Percentiles rank a stretch among this genome's conserved stretches.
These are phyloP conservation scores for Reinhardtius hippoglossoides DNA, from an alignment of 2,113 vertebrate genomes.

Conservation along the genomic window DNA sequence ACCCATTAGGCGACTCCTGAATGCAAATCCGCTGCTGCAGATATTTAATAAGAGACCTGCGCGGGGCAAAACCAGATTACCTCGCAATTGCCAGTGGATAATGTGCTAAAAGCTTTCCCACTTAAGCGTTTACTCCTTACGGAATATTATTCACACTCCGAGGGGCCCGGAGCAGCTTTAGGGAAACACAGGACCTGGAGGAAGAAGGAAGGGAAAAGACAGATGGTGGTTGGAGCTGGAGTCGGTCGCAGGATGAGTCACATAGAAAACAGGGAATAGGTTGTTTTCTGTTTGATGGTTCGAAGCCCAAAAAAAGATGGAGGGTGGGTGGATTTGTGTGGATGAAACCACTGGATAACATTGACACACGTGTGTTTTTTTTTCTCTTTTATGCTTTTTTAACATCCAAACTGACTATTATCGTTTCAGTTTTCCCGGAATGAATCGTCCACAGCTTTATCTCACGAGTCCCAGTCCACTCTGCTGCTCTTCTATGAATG, in stretches of 20 bases:
- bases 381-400: too few species aligned
- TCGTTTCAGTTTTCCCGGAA: not conserved
- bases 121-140: conserved; percentile 86
- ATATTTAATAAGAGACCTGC: conserved; percentile 89
- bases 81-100: conserved; percentile 91
- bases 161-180: conserved; percentile 74
- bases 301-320: not conserved
- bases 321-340: too few species aligned
- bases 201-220: not conserved
- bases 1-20: conserved; percentile 86
- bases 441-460: too few species aligned
- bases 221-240: conserved; percentile 31
- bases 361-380: too few species aligned
- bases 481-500: too few species aligned
- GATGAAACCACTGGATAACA: too few species aligned
- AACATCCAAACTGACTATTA: not conserved
- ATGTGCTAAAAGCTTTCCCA: conserved; percentile 97
- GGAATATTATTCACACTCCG: conserved; percentile 93
- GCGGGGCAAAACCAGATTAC: conserved; percentile 89
- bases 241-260: conserved; percentile 30
- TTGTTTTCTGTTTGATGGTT: not conserved
- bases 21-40: conserved; percentile 89
- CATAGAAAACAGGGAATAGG: not conserved
- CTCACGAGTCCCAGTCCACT: too few species aligned
- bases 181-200: conserved; percentile 48